Evolutionary conservation across 2,113 vertebrate genomes (phyloP).

Genomic region (Oreocharis arfaki): DNA sequence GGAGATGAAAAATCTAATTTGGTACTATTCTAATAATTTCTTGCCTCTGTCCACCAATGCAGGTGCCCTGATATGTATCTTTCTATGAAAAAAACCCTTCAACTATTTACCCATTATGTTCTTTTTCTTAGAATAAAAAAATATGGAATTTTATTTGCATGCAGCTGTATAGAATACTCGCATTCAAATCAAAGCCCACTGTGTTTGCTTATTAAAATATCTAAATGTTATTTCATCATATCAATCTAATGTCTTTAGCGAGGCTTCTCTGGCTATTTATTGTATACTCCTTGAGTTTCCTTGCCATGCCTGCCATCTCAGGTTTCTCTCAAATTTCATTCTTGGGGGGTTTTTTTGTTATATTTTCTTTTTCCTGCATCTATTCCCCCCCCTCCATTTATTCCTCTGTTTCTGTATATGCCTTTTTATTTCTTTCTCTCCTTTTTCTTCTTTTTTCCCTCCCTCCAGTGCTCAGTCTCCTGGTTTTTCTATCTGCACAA

Average conservation of each 20-base stretch:
- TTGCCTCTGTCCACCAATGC: not conserved
- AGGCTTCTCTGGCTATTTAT: not conserved
- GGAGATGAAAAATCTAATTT: not conserved
- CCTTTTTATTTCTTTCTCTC: not conserved
- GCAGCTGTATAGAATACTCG: not conserved
- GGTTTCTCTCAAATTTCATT: not conserved
- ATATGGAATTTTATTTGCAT: not conserved
- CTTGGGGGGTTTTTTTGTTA: rapidly evolving
- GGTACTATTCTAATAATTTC: not conserved
- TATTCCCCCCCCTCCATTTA: not conserved
- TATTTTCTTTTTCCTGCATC: not conserved
- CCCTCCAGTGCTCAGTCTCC: not conserved
- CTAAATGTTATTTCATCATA: not conserved
- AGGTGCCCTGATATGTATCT: rapidly evolving
- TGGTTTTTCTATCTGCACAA: not conserved
- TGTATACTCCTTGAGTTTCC: not conserved
- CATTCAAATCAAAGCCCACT: not conserved
- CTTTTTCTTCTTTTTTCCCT: not conserved
- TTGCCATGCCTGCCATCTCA: not conserved
- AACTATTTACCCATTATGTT: not conserved
- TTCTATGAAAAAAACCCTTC: not conserved
- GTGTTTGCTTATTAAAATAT: not conserved
- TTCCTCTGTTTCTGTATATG: not conserved
- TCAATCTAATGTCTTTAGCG: not conserved
- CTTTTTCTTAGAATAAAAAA: not conserved